Conservation (phyloP, 2,797 vertebrate species). For the Rhabdophis nuchalis region DNA sequence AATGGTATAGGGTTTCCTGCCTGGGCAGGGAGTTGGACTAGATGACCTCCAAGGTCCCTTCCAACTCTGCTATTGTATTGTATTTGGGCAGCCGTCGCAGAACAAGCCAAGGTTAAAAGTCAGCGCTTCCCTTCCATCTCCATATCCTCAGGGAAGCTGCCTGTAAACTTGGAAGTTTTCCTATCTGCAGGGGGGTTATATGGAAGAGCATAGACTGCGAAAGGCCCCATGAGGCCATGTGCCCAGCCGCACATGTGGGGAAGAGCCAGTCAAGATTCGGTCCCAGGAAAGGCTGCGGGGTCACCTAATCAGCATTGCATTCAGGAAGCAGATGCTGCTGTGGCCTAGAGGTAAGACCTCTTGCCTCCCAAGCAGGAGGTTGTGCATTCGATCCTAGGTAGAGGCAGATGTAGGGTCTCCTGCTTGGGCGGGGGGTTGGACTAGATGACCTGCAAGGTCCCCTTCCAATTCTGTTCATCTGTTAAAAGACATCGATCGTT, state of each 20-base stretch:
- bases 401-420: no score
- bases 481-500: not conserved
- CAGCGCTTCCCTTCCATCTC: conserved; percentile 30
- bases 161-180: conserved; percentile 27
- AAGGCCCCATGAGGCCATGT: not conserved
- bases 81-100: conserved; percentile 48
- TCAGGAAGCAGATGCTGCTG: no score
- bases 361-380: no score
- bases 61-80: no score
- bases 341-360: no score
- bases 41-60: no score
- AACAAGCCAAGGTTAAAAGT: conserved; percentile 54
- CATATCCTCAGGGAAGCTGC: conserved; percentile 27
- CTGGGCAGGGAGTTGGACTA: no score
- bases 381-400: no score
- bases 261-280: not conserved
- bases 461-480: no score
- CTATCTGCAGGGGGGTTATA: conserved; percentile 38
- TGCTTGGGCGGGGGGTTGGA: no score
- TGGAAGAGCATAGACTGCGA: not conserved
- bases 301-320: not conserved
- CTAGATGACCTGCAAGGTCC: no score
- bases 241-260: not conserved
- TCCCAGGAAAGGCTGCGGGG: not conserved
- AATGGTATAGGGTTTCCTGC: no score